Conservation (phyloP, 2,113 vertebrate species). For the Lepisosteus oculatus region DNA sequence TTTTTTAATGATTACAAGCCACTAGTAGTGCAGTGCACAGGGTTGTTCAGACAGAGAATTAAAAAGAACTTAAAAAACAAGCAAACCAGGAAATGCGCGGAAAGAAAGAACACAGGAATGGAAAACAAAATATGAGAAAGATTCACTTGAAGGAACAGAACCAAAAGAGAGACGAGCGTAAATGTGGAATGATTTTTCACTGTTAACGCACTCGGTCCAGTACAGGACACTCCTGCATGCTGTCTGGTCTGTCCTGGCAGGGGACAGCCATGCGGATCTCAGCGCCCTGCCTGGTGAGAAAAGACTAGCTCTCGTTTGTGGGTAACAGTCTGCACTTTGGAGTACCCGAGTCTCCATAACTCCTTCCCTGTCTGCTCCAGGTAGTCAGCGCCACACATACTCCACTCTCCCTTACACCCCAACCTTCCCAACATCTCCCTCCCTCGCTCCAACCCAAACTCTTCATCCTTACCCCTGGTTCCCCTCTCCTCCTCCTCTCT, state of each 20-base stretch:
- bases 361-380: background rate
- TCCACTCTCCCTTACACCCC: background rate
- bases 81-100: background rate
- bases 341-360: constrained; percentile 4
- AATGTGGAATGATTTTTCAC: too few species aligned
- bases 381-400: background rate
- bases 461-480: constrained; percentile 6
- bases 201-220: too few species aligned
- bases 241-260: too few species aligned
- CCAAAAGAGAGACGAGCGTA: too few species aligned
- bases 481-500: background rate
- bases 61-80: background rate
- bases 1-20: too few species aligned
- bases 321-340: constrained; percentile 2
- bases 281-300: background rate
- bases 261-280: too few species aligned
- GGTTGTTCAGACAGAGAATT: too few species aligned
- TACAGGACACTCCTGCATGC: too few species aligned
- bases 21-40: too few species aligned
- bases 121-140: background rate
- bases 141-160: background rate
- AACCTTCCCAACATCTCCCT: background rate
- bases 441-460: constrained; percentile 2
- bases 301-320: background rate
- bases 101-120: background rate